These are phyloP conservation scores for Cuculus canorus DNA, from an alignment of 2,797 vertebrate genomes.

Conservation along the genomic window DNA sequence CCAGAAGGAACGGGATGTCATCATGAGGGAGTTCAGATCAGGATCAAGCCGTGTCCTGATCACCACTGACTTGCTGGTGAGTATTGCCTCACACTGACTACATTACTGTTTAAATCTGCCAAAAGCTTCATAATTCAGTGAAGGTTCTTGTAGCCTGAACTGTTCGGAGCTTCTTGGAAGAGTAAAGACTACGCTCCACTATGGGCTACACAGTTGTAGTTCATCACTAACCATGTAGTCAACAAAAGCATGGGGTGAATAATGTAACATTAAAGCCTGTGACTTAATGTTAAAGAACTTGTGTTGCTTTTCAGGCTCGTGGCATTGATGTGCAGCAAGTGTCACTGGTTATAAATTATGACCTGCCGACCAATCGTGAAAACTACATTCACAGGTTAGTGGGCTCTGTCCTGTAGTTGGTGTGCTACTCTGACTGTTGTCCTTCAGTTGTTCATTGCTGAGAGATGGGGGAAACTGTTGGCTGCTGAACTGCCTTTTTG, in stretches of 20 bases:
- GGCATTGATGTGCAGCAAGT: conserved; percentile 99
- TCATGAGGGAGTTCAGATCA: conserved; percentile 97
- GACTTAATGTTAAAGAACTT: not conserved
- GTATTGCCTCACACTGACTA: not conserved
- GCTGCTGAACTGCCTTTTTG: not conserved
- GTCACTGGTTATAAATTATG: conserved; percentile 97
- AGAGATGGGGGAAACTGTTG: not conserved
- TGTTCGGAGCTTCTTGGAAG: conserved; percentile 78
- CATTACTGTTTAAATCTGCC: not conserved
- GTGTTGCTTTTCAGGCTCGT: conserved; percentile 84
- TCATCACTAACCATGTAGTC: conserved; percentile 77
- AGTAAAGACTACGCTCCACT: conserved; percentile 85
- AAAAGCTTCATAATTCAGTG: conserved; percentile 63
- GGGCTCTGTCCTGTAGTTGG: not conserved
- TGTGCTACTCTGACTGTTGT: not conserved
- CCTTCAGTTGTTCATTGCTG: rapidly evolving
- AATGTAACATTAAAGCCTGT: rapidly evolving
- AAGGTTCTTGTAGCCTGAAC: conserved; percentile 76
- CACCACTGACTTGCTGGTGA: conserved; percentile 97
- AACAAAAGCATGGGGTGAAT: not conserved
- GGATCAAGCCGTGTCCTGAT: conserved; percentile 97
- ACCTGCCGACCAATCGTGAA: conserved; percentile 97
- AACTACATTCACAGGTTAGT: conserved; percentile 98
- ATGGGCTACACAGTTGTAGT: conserved; percentile 77
- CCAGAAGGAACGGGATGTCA: conserved; percentile 97